Conservation (phyloP, 2,797 vertebrate genomes). For the Masticophis lateralis region DNA sequence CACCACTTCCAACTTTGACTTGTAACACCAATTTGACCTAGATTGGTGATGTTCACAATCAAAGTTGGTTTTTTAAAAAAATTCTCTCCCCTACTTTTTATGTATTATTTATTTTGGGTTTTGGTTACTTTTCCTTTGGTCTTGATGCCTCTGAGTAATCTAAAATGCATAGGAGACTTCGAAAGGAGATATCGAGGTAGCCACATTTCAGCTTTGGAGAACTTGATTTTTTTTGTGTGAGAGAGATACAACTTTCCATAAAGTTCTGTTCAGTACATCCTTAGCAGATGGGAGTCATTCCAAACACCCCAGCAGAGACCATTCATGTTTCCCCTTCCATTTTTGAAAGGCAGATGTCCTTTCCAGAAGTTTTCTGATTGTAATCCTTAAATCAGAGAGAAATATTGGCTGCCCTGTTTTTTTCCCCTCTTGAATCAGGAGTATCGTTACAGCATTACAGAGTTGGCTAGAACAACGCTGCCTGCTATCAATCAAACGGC, state of each 20-base stretch:
- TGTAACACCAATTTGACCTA: neutral
- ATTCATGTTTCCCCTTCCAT: conserved; percentile 23
- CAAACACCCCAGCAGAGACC: conserved; percentile 37
- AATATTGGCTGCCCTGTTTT: conserved; percentile 6
- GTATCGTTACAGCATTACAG: conserved; percentile 38
- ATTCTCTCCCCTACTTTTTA: neutral
- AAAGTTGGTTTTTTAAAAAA: neutral
- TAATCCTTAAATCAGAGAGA: conserved; percentile 39
- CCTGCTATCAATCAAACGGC: conserved; percentile 54
- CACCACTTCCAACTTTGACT: neutral
- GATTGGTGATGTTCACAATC: neutral
- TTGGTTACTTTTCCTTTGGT: neutral
- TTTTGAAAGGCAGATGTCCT: conserved; percentile 41
- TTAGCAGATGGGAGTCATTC: neutral
- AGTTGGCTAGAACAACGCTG: conserved; percentile 59
- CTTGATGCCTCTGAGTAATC: neutral
- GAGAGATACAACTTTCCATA: neutral
- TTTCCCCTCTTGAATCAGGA: neutral
- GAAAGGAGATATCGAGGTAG: neutral
- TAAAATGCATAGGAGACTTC: neutral
- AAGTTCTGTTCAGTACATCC: conserved; percentile 20
- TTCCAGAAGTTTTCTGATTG: conserved; percentile 50
- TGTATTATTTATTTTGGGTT: neutral
- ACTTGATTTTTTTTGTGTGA: neutral
- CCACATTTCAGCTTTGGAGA: neutral